phyloP scores from a whole-genome alignment of 2,888 invertebrate genomes.

The Tenodera sinensis region DNA sequence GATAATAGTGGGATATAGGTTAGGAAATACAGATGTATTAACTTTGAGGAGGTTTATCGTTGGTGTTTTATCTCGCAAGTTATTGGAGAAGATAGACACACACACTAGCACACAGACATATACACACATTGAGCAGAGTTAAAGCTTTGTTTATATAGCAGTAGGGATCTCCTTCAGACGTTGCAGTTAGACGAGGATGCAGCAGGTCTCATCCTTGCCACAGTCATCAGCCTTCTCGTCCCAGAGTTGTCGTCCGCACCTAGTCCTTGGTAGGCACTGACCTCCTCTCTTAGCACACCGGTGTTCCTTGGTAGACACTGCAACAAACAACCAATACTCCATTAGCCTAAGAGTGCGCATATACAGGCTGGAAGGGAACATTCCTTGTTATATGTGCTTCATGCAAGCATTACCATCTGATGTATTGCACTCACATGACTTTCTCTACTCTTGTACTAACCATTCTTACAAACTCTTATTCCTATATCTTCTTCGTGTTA shows the following conservation, averaged over 20 bases:
- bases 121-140: background rate
- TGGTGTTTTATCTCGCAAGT: too few relatives aligned
- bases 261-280: conserved; percentile 13
- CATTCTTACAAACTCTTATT: too few relatives aligned
- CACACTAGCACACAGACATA: background rate
- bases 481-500: too few relatives aligned
- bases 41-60: too few relatives aligned
- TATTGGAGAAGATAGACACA: background rate
- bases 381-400: too few relatives aligned
- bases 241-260: conserved; percentile 28
- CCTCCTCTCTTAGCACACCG: conserved; percentile 27
- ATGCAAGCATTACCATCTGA: too few relatives aligned
- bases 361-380: too few relatives aligned
- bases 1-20: too few relatives aligned
- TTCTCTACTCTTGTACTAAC: too few relatives aligned
- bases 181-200: conserved; percentile 16
- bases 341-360: too few relatives aligned
- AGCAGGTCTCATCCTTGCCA: conserved; percentile 24
- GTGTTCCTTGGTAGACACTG: conserved; percentile 26
- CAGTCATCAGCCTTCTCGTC: conserved; percentile 24
- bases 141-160: background rate
- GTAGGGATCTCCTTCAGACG: background rate
- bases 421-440: too few relatives aligned
- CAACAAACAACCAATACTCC: background rate
- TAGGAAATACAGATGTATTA: too few relatives aligned